A percentile compares a stretch with the other conserved stretches of the same genome.
Evolutionary conservation across 2,797 vertebrate species (phyloP).

Genomic region (Chelonia mydas): DNA sequence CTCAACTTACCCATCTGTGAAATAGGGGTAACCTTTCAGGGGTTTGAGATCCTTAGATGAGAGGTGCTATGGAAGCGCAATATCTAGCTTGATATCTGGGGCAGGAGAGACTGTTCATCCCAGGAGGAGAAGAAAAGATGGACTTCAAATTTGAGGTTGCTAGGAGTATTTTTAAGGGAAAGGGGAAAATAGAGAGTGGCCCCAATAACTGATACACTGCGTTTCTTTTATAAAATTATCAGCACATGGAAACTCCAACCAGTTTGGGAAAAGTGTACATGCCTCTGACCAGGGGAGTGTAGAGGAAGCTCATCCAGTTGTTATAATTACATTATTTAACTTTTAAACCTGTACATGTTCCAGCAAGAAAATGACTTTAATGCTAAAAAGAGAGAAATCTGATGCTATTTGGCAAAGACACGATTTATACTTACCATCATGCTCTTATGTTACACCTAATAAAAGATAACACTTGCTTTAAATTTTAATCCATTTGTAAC

Average conservation of each 20-base stretch:
- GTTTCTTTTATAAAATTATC: not conserved
- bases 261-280: not conserved
- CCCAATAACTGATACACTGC: not conserved
- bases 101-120: not conserved
- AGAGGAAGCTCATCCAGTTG: not conserved
- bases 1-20: not conserved
- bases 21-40: not conserved
- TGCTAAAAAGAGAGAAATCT: conserved; percentile 40
- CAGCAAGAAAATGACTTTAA: not conserved
- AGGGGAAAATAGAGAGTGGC: not conserved
- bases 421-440: conserved; percentile 21
- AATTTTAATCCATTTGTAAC: conserved; percentile 56
- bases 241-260: not conserved
- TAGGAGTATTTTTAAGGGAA: not conserved
- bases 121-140: not conserved
- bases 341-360: conserved; percentile 56
- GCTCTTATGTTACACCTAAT: conserved; percentile 43
- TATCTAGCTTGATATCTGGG: not conserved
- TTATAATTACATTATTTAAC: conserved; percentile 57
- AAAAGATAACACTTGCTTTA: conserved; percentile 57
- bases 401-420: conserved; percentile 58
- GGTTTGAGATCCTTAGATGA: not conserved
- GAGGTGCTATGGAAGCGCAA: not conserved
- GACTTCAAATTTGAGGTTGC: not conserved
- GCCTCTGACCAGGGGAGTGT: not conserved